A percentile compares a stretch with the other conserved stretches of the same genome.
Conservation (phyloP, 2,888 invertebrate species). For the Smittia aterrima region DNA sequence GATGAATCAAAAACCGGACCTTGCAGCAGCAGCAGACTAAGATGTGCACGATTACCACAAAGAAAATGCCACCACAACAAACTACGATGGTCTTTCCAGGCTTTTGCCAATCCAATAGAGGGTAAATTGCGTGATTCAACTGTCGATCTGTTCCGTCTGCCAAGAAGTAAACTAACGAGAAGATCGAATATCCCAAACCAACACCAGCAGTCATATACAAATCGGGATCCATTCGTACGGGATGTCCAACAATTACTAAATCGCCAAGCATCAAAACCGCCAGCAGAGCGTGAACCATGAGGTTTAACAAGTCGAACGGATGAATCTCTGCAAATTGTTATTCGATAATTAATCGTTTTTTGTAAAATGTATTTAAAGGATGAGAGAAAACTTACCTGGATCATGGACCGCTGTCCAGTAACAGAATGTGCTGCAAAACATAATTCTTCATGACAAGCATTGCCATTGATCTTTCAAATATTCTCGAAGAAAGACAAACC, state of each 20-base stretch:
- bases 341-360: constrained; percentile 15
- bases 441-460: neutral
- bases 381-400: constrained; percentile 57
- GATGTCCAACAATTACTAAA: constrained; percentile 68
- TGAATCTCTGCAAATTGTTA: constrained; percentile 48
- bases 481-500: constrained; percentile 2
- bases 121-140: constrained; percentile 68
- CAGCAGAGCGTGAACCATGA: constrained; percentile 52
- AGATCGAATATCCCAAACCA: constrained; percentile 64
- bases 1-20: constrained; percentile 24
- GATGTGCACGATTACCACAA: constrained; percentile 33
- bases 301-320: constrained; percentile 53
- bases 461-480: no score
- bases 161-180: constrained; percentile 67
- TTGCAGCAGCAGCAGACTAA: constrained; percentile 28
- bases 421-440: constrained; percentile 48
- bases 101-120: constrained; percentile 71
- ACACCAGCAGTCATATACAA: constrained; percentile 59
- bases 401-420: constrained; percentile 64
- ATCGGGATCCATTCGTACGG: constrained; percentile 58
- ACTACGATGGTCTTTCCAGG: constrained; percentile 60
- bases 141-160: constrained; percentile 70
- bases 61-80: constrained; percentile 34
- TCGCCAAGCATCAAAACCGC: constrained; percentile 69
- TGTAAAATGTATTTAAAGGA: neutral